phyloP scores from a whole-genome alignment of 2,113 vertebrate species.

The Probosciger aterrimus region DNA sequence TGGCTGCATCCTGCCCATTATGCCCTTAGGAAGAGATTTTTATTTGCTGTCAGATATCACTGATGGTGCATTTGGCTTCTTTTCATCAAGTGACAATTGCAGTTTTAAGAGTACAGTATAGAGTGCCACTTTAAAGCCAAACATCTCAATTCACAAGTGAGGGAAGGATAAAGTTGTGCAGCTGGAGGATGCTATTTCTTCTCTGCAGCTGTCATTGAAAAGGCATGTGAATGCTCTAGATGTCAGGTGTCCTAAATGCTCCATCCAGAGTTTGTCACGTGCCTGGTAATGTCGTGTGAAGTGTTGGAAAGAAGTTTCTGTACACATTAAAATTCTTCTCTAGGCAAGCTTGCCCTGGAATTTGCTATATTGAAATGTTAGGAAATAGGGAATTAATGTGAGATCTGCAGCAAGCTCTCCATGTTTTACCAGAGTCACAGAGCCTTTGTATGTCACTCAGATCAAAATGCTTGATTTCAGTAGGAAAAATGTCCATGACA shows the following conservation, averaged over 20 bases:
- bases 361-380: background rate
- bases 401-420: background rate
- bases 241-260: constrained; percentile 69
- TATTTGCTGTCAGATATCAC: constrained; percentile 68
- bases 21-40: constrained; percentile 68
- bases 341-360: background rate
- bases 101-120: constrained; percentile 60
- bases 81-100: constrained; percentile 62
- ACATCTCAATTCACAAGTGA: constrained; percentile 70
- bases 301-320: constrained; percentile 14
- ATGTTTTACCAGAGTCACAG: background rate
- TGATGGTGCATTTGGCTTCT: constrained; percentile 68
- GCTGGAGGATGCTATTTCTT: constrained; percentile 76
- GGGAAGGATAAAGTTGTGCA: constrained; percentile 72
- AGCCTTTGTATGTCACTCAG: background rate
- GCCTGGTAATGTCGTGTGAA: constrained; percentile 57
- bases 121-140: constrained; percentile 75
- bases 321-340: background rate
- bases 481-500: background rate
- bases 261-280: constrained; percentile 55
- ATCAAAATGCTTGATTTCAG: background rate
- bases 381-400: background rate
- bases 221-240: constrained; percentile 66
- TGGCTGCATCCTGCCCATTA: constrained; percentile 69
- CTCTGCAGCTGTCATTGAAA: constrained; percentile 71